Evolutionary conservation across 2,113 vertebrate species (phyloP).

Genomic region (Edolisoma coerulescens): DNA sequence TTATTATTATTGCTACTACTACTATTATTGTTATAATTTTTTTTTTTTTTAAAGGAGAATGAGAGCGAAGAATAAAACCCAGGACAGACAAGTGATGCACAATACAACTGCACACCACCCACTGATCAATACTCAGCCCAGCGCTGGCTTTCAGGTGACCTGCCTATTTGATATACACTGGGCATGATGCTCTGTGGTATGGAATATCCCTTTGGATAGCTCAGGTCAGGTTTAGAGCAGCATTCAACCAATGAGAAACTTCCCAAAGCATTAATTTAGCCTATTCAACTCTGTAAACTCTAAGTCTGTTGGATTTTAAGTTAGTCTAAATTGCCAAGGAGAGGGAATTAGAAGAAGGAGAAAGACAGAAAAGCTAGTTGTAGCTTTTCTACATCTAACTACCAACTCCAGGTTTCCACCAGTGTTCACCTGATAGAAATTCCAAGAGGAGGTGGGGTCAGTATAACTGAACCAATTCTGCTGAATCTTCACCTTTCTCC

Average conservation of each 20-base stretch:
- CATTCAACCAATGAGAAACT: not conserved
- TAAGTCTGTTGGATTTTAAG: not conserved
- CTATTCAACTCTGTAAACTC: not conserved
- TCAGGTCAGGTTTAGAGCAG: not conserved
- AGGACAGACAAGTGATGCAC: not conserved
- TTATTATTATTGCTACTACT: not conserved
- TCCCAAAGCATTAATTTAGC: not conserved
- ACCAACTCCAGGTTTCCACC: not conserved
- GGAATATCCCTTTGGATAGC: not conserved
- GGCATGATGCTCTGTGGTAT: not conserved
- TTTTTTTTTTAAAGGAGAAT: not conserved
- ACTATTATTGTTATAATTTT: too few species aligned
- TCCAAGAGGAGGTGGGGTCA: not conserved
- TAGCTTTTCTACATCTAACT: too few species aligned
- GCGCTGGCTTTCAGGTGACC: not conserved
- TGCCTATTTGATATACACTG: not conserved
- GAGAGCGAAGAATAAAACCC: not conserved
- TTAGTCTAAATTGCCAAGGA: not conserved
- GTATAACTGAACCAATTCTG: not conserved
- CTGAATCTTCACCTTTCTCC: not conserved
- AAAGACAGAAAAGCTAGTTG: not conserved
- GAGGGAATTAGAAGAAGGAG: not conserved
- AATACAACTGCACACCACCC: rapidly evolving
- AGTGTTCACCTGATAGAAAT: not conserved
- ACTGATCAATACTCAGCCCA: rapidly evolving